Base-by-base conservation (phyloP, 2,113 vertebrate genomes). In the Indicator indicator region DNA sequence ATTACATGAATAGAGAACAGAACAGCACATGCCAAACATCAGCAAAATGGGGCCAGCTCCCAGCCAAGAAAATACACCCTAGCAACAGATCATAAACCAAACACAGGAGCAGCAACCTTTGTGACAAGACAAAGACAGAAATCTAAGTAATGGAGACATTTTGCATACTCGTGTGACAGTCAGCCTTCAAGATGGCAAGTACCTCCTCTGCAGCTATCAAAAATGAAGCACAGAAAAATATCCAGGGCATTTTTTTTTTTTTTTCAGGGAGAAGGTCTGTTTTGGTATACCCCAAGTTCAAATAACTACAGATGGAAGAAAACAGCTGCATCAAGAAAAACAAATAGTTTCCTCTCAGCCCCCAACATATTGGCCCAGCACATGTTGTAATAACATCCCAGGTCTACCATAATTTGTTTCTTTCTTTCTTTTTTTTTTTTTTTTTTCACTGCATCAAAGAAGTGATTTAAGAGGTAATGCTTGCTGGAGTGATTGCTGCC, bases 71-170 rank as follows among this genome's bases (percentile, higher is more conserved):
- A 96, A 95, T 91, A 64, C 36, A 77, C 40, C 76, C 78, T 93
- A 93, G 93, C 82, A 95, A 94, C 92, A 92, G 76, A 77, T 81
- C 67, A 83, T 94, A 95, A 96, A 95, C 56, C 62, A 83, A 96
- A 84, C 24, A 58, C 38, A 46, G 75, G 44, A 88, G 30, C 13
- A 62, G 48, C 64, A 93, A 16, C 13, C 4, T 32, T 24, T 16
- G 21, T 69, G 33, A 83, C 52, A 18, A 75, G 56, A 83, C 33
- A 75, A 63, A 91, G 40, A 67, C 18, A 90, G 81, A 93, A 85
- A 13, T 32, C 75, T 56, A 56, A 89, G 46, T 27, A 67, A 36
- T 0, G 1, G 12, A 83, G 72, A 76, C 11, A 7, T 10, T 75
- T 67, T 18, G 4, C 14, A 2, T 24, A 71, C 32, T 63, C 1